These are phyloP conservation scores for Apodemia zela DNA, from an alignment of 2,888 invertebrate genomes.

Conservation along the genomic window DNA sequence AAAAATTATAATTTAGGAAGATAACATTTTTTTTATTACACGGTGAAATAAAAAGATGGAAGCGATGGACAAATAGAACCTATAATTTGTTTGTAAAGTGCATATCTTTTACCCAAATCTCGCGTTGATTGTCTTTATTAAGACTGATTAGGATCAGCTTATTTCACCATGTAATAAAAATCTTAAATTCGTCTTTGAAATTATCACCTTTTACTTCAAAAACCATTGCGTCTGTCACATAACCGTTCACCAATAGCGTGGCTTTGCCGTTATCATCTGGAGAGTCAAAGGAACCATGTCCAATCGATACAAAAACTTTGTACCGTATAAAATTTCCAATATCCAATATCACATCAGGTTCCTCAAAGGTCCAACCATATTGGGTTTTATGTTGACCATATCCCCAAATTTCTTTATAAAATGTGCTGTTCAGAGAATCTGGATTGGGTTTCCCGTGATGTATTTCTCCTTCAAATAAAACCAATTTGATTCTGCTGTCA, in stretches of 20 bases:
- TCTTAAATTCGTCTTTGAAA: neutral
- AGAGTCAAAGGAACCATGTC: constrained; percentile 8
- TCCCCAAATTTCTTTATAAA: constrained; percentile 22
- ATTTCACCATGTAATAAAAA: too few species aligned
- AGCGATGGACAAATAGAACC: too few species aligned
- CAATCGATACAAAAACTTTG: constrained; percentile 23
- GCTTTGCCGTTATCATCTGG: neutral
- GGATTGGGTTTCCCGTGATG: constrained; percentile 4
- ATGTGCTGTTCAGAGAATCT: constrained; percentile 3
- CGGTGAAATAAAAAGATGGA: too few species aligned
- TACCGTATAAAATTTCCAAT: constrained; percentile 21
- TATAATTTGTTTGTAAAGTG: too few species aligned
- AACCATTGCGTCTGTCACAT: neutral
- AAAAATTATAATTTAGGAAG: too few species aligned
- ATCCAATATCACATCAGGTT: constrained; percentile 21
- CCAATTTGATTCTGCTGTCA: constrained; percentile 21
- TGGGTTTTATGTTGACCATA: constrained; percentile 23
- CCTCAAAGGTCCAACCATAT: constrained; percentile 24
- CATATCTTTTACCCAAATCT: too few species aligned
- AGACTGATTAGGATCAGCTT: too few species aligned
- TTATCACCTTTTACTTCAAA: neutral
- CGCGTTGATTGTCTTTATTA: too few species aligned
- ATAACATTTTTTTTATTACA: too few species aligned
- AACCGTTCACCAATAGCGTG: neutral
- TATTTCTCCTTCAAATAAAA: constrained; percentile 25